Evolutionary conservation across 2,888 invertebrate species (phyloP).

Genomic region (Cancer borealis): DNA sequence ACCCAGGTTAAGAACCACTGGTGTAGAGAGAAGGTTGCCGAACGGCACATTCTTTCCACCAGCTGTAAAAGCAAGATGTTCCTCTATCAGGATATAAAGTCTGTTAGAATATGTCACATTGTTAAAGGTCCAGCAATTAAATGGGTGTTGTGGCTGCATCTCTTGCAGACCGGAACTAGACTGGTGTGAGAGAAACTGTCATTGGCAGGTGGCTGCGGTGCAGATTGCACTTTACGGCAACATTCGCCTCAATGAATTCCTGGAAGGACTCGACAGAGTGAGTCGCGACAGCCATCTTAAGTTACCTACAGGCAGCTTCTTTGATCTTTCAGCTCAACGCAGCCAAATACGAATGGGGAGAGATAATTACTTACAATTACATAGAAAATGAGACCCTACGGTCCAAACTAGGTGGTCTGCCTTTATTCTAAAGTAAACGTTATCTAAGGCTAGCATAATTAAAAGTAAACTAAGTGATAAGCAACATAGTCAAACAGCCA

Average conservation of each 20-base stretch:
- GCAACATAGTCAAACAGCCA: too few relatives aligned
- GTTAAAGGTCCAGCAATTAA: background rate
- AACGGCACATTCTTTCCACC: background rate
- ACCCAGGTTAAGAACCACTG: too few relatives aligned
- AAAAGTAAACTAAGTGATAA: too few relatives aligned
- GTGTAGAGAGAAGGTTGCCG: too few relatives aligned
- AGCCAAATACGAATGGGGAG: too few relatives aligned
- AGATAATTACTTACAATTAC: too few relatives aligned
- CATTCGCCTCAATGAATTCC: constrained; percentile 2
- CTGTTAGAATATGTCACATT: background rate
- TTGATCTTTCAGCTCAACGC: too few relatives aligned
- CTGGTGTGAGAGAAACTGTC: background rate
- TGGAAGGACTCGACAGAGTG: background rate
- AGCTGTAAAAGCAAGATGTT: background rate
- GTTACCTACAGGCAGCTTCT: background rate
- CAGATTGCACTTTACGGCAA: background rate
- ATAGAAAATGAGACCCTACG: too few relatives aligned
- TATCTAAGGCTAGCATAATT: too few relatives aligned
- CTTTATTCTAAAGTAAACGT: too few relatives aligned
- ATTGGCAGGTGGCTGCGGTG: background rate
- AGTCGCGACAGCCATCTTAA: background rate
- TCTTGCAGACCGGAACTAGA: background rate
- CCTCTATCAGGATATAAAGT: background rate
- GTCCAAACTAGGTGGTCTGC: too few relatives aligned
- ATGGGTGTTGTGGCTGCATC: background rate